Evolutionary conservation across 2,888 invertebrate species (phyloP).

Genomic region (Rhingia rostrata): DNA sequence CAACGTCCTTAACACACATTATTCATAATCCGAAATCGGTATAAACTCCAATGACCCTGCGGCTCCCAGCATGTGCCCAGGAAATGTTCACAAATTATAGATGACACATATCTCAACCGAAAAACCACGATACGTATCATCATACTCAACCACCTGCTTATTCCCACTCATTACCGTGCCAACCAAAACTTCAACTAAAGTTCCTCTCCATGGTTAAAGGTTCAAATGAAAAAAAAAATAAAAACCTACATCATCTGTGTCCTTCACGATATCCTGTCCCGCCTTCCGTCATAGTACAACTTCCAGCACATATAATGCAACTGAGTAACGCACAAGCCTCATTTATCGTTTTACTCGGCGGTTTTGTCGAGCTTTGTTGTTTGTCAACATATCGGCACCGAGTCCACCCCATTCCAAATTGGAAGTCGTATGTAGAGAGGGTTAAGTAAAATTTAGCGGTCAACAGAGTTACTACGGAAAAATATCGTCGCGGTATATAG

Average conservation of each 20-base stretch:
- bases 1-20: background rate
- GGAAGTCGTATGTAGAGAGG: background rate
- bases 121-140: background rate
- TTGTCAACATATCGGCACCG: constrained; percentile 51
- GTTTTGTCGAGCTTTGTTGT: constrained; percentile 16
- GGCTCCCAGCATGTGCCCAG: background rate
- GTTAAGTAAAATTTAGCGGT: constrained; percentile 40
- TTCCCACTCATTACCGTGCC: constrained; percentile 28
- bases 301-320: constrained; percentile 29
- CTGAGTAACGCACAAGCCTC: constrained; percentile 38
- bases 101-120: background rate
- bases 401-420: constrained; percentile 13
- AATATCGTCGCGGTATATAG: constrained; percentile 31
- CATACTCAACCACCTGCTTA: constrained; percentile 21
- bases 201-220: background rate
- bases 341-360: constrained; percentile 18
- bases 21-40: background rate
- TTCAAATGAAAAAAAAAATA: background rate
- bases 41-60: constrained; percentile 1
- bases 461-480: constrained; percentile 5
- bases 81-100: constrained; percentile 1
- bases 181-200: background rate
- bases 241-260: background rate
- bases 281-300: constrained; percentile 2
- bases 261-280: constrained; percentile 19